Conservation (phyloP, 2,888 invertebrate species). For the Troides helena region DNA sequence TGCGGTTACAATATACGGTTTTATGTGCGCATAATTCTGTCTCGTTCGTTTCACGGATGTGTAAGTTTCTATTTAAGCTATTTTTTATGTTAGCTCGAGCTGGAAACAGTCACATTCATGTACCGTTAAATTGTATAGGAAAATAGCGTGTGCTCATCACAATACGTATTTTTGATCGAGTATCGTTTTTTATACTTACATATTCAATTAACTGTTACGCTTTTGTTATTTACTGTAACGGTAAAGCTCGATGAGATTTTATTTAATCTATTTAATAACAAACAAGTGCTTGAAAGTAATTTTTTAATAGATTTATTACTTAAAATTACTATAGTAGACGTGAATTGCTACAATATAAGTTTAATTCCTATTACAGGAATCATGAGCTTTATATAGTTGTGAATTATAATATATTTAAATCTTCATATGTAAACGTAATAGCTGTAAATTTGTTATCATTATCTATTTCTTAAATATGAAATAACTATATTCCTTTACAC, state of each 20-base stretch:
- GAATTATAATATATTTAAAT: too few relatives aligned
- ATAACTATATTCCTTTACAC: too few relatives aligned
- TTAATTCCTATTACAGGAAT: too few relatives aligned
- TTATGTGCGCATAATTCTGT: not conserved
- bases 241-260: not conserved
- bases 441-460: too few relatives aligned
- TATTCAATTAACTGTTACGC: not conserved
- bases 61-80: not conserved
- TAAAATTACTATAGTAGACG: too few relatives aligned
- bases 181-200: not conserved
- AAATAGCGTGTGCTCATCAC: constrained; percentile 8
- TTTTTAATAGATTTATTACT: too few relatives aligned
- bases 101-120: constrained; percentile 1
- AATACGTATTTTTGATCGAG: not conserved
- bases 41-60: not conserved
- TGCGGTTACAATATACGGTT: not conserved
- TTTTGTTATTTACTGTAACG: not conserved
- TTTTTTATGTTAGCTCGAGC: not conserved
- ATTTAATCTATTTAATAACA: too few relatives aligned
- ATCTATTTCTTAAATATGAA: too few relatives aligned
- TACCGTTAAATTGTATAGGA: constrained; percentile 3
- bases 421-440: too few relatives aligned
- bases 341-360: too few relatives aligned
- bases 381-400: too few relatives aligned
- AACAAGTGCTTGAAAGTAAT: too few relatives aligned